These are phyloP conservation scores for Atopsyche davidsoni DNA, from an alignment of 1,140 invertebrate genomes.

Conservation along the genomic window DNA sequence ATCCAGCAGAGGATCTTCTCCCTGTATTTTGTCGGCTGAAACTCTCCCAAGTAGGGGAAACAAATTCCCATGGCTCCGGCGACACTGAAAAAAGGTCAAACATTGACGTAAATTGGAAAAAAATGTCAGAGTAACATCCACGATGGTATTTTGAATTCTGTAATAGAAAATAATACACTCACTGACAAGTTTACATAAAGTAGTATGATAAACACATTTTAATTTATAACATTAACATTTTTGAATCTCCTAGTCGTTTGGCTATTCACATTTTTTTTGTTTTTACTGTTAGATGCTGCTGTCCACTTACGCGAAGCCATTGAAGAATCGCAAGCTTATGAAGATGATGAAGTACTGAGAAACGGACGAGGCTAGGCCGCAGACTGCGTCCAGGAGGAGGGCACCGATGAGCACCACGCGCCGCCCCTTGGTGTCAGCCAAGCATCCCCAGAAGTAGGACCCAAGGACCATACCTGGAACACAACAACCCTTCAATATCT, in stretches of 20 bases:
- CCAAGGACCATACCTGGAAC: conserved; percentile 76
- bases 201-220: no score
- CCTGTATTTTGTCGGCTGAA: conserved; percentile 66
- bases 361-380: conserved; percentile 67
- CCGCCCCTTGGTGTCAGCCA: conserved; percentile 77
- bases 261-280: no score
- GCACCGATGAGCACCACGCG: conserved; percentile 69
- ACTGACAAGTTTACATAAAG: no score
- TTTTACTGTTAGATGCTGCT: background rate
- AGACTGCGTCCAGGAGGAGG: conserved; percentile 68
- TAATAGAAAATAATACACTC: no score
- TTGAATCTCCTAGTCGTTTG: no score
- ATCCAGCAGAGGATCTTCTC: conserved; percentile 73
- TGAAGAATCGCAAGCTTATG: conserved; percentile 69
- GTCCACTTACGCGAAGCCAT: conserved; percentile 75
- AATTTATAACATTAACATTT: no score
- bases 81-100: conserved; percentile 44
- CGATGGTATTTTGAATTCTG: no score
- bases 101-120: no score
- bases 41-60: conserved; percentile 71
- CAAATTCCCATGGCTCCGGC: conserved; percentile 73
- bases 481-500: no score
- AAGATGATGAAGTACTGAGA: conserved; percentile 71
- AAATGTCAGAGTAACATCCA: no score
- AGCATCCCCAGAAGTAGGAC: conserved; percentile 83